Conservation (phyloP, 2,888 invertebrate genomes). For the Tipula lateralis region DNA sequence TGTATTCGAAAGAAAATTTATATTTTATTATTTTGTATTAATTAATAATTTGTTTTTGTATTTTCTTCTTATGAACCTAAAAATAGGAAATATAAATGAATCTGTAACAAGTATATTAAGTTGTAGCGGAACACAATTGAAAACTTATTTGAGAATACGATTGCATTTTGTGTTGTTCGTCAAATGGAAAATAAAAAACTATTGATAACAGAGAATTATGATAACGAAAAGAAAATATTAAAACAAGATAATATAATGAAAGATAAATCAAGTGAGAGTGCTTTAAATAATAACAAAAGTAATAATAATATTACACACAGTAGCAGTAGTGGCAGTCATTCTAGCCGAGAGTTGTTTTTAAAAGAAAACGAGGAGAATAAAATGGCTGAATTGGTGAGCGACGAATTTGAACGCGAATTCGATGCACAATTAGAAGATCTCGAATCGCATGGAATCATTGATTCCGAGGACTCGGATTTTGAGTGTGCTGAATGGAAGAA, state of each 20-base stretch:
- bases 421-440: constrained; percentile 47
- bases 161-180: not conserved
- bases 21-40: not conserved
- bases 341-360: not conserved
- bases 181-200: constrained; percentile 12
- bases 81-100: not conserved
- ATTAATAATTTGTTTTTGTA: not conserved
- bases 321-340: not conserved
- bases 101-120: not conserved
- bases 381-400: constrained; percentile 33
- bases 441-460: constrained; percentile 37
- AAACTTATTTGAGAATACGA: not conserved
- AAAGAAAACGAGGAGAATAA: constrained; percentile 28
- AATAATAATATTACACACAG: not conserved
- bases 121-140: not conserved
- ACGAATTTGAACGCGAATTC: constrained; percentile 45
- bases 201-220: constrained; percentile 9
- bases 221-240: constrained; percentile 25
- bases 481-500: constrained; percentile 2
- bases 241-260: not conserved
- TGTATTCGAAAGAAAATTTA: not conserved
- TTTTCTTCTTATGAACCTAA: not conserved
- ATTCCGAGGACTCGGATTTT: constrained; percentile 31
- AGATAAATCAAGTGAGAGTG: not conserved
- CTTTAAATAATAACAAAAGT: not conserved